Evolutionary conservation across 2,888 invertebrate genomes (phyloP), one percentile per base, ranked within the genome.

Genomic region (Julus scandinavius): DNA sequence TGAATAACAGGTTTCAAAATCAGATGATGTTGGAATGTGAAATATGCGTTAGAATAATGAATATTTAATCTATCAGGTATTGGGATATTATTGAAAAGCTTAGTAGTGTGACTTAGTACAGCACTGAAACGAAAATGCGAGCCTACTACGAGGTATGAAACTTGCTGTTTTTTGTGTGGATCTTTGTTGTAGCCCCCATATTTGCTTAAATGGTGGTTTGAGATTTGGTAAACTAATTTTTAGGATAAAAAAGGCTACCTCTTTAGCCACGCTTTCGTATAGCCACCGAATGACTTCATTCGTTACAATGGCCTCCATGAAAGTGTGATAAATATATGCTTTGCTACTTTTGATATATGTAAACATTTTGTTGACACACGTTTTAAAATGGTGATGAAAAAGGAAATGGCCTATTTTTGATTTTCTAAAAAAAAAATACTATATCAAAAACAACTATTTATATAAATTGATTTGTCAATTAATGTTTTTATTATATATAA

Each of bases 301-400:
- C 45, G 17, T 85, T 85, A 4, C n/a, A 85, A 20, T 85, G 85
- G 85, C 85, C 85, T 85, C 85, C 17, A 41, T 85, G 85, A 15
- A 41, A 49, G 85, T 85, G 85, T 85, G 85, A 85, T 85, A 85
- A 85, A 49, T 85, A 41, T 49, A 85, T 49, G 85, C 85, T 85
- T 85, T 85, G 85, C 85, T 85, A 85, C 85, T 85, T 85, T 85
- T 85, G 85, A 85, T 85, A 85, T 85, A 41, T 85, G 49, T 85
- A 49, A 85, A 85, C 85, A 85, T 85, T 85, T 85, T 85, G 85
- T 85, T 85, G 85, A 85, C 85, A 11, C 29, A 29, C 29, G 85
- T 85, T 85, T 85, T 85, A 17, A 85, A 85, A 49, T 72, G 72
- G 29, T 7, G 72, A 85, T 41, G 85, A 45, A 54, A 49, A 85